Evolutionary conservation across 2,888 invertebrate genomes (phyloP).

Genomic region (Zygaena filipendulae): DNA sequence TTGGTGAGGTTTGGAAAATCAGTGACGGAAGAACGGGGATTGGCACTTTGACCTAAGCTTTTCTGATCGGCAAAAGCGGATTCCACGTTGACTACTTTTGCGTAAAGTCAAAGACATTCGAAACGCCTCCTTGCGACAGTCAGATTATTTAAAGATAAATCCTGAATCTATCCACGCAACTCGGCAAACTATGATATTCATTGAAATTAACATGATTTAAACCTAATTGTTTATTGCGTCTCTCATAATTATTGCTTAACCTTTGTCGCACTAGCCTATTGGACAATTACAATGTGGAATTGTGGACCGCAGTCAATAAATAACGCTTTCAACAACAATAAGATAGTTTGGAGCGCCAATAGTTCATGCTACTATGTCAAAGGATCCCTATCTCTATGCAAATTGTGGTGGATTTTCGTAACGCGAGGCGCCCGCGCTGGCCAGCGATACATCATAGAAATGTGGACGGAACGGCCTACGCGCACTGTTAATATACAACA

Average conservation of each 20-base stretch:
- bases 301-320: slow-evolving; percentile 36
- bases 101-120: no score
- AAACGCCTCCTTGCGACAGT: no score
- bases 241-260: not conserved
- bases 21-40: no score
- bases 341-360: slow-evolving; percentile 30
- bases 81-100: no score
- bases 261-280: not conserved
- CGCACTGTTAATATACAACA: slow-evolving; percentile 34
- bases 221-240: not conserved
- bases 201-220: no score
- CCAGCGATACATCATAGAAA: slow-evolving; percentile 62
- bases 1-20: no score
- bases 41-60: no score
- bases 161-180: no score
- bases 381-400: slow-evolving; percentile 54
- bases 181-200: no score
- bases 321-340: slow-evolving; percentile 39
- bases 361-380: slow-evolving; percentile 24
- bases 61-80: no score
- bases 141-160: no score
- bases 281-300: slow-evolving; percentile 1
- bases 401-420: slow-evolving; percentile 60
- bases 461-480: slow-evolving; percentile 62
- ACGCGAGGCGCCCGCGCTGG: slow-evolving; percentile 33